Base-by-base conservation (phyloP, 1,140 invertebrate genomes). In the Zaprionus vittiger region DNA sequence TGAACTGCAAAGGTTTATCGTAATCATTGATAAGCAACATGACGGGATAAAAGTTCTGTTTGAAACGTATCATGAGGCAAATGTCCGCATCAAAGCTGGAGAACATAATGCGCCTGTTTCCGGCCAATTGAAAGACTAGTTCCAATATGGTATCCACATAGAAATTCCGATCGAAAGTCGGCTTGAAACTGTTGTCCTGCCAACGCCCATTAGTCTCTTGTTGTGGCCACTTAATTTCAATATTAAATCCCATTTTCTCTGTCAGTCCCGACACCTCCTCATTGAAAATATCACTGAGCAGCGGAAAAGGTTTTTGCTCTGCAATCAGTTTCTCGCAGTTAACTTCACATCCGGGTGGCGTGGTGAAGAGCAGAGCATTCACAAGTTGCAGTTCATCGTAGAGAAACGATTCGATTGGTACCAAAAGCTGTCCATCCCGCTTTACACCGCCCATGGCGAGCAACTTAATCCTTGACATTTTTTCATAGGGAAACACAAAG, bases 141-240 rank as follows among this genome's bases (percentile, higher is more conserved):
- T 96, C 95, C 14, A 99, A 93, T 60, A 95, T 93, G 79, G 93
- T 80, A 93, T 99, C 98, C 73, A 99, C 94, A 93, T 97, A 99
- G 55, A 96, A 92, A 91, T 99, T 99, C 79, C 98, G 94, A 93
- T 99, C 98, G 83, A 92, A 80, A 96, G 96, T 11, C 96, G 97
- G 87, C 60, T 70, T 64, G 7, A 78, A 83, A 5, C 80, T 64
- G 31, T 97, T 93, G 84, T 97, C 96, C 93, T 96, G 96, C 9
- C 96, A 96, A 41, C 97, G 97, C 92, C 98, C 95, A 92, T 95
- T 94, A 24, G 95, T 91, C 20, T 96, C 92, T 80, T 96, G 94
- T 95, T 98, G 97, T 1, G 97, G 97, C 96, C 97, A 99, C 92
- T 99, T 99, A 15, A 99, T 95, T 94, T 99, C 98, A 73, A 99